A percentile compares a stretch with the other conserved stretches of the same genome.
Conservation (phyloP, 2,888 invertebrate genomes). For the Ethmia dodecea region DNA sequence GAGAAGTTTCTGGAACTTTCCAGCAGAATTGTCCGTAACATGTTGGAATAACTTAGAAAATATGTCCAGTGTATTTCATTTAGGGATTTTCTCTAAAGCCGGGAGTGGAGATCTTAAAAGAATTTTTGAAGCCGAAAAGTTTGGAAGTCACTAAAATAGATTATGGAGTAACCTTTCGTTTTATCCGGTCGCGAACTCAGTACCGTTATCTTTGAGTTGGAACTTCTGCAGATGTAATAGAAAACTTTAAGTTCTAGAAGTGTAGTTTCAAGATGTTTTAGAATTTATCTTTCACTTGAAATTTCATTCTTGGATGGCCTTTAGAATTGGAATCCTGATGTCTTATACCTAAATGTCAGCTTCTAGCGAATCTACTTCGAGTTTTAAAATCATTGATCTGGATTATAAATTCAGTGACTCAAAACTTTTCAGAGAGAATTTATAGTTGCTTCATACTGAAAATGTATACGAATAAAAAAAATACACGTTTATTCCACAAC, state of each 20-base stretch:
- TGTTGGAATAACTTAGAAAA: constrained; percentile 4
- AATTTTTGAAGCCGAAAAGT: no score
- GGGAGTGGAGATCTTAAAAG: constrained; percentile 1
- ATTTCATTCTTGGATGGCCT: no score
- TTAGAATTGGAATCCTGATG: no score
- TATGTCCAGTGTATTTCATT: constrained; percentile 14
- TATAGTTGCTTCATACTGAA: no score
- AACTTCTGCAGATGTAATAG: constrained; percentile 7
- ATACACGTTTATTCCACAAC: no score
- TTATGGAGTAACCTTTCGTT: constrained; percentile 4
- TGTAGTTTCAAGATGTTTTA: constrained; percentile 4
- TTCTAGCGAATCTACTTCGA: no score
- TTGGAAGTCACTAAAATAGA: constrained; percentile 4
- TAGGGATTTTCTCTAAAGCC: constrained; percentile 9
- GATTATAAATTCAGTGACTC: no score
- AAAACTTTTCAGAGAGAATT: no score
- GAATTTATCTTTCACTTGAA: no score
- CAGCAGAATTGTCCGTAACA: constrained; percentile 5
- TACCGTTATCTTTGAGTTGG: constrained; percentile 4
- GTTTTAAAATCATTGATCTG: no score
- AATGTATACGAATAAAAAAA: no score
- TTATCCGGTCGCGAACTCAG: constrained; percentile 5
- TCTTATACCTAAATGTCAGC: no score
- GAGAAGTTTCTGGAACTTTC: constrained; percentile 8
- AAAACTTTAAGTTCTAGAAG: constrained; percentile 3